These are phyloP conservation scores for Alectoris magna DNA, from an alignment of 2,797 vertebrate species.

Conservation along the genomic window DNA sequence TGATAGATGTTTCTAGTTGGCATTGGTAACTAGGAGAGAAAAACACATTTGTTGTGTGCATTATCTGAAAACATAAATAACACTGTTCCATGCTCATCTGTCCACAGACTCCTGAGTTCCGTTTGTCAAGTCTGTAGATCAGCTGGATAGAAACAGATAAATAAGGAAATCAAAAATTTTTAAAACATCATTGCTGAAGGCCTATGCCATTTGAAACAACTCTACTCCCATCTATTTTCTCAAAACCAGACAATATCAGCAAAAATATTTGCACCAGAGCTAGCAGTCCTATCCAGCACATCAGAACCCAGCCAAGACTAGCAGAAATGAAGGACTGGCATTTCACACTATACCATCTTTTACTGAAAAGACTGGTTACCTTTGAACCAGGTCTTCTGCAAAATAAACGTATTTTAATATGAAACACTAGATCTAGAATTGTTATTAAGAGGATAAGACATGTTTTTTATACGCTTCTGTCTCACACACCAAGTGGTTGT, in stretches of 20 bases:
- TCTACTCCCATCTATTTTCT: neutral
- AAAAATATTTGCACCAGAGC: neutral
- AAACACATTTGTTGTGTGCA: slow-evolving; percentile 23
- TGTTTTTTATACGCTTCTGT: neutral
- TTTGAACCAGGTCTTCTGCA: neutral
- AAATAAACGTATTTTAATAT: neutral
- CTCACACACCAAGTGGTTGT: neutral
- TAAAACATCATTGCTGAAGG: neutral
- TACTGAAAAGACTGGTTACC: neutral
- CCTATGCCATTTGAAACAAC: neutral
- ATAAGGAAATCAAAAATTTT: neutral
- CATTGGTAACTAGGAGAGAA: neutral
- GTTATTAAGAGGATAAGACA: neutral
- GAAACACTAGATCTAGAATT: neutral
- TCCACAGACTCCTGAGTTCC: neutral
- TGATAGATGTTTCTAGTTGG: slow-evolving; percentile 50
- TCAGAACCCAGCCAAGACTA: neutral
- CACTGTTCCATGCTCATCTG: neutral
- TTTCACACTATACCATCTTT: neutral
- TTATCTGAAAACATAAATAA: slow-evolving; percentile 40
- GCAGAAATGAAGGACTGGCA: neutral
- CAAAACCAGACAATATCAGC: neutral
- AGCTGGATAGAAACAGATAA: neutral
- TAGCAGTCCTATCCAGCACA: neutral
- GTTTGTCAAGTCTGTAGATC: neutral